Evolutionary conservation across 2,888 invertebrate species (phyloP).

Genomic region (Trachelus iudaicus): DNA sequence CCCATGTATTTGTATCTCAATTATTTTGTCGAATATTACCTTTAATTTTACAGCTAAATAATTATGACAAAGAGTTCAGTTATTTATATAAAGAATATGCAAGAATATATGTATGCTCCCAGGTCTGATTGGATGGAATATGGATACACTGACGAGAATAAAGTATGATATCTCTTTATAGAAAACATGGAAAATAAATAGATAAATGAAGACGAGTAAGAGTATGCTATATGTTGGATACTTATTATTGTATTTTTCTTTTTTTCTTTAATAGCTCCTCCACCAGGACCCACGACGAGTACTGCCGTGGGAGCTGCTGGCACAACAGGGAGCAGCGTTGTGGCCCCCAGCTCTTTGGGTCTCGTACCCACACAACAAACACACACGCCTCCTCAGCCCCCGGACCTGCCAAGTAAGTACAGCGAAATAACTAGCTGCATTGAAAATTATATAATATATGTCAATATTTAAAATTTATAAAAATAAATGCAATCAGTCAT

Average conservation of each 20-base stretch:
- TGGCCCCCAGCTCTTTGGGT: slow-evolving; percentile 64
- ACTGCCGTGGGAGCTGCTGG: slow-evolving; percentile 68
- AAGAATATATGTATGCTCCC: not conserved
- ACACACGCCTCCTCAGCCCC: slow-evolving; percentile 75
- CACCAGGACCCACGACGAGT: slow-evolving; percentile 66
- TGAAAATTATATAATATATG: not conserved
- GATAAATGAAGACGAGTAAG: not conserved
- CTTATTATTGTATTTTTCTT: slow-evolving; percentile 8
- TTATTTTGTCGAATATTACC: not conserved
- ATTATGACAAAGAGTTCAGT: not conserved
- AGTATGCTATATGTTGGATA: not conserved
- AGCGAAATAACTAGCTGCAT: not conserved
- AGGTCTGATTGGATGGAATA: not conserved
- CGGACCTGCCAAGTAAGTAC: slow-evolving; percentile 75
- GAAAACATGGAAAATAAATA: not conserved
- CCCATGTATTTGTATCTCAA: not conserved
- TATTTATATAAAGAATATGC: not conserved
- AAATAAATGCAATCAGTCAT: not conserved
- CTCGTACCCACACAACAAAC: slow-evolving; percentile 70
- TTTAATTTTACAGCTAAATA: not conserved
- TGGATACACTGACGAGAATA: not conserved
- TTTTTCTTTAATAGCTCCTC: slow-evolving; percentile 67
- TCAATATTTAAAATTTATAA: not conserved
- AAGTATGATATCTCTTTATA: not conserved
- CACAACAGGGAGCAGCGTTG: slow-evolving; percentile 66